A percentile compares a stretch with the other conserved stretches of the same genome.
These are phyloP conservation scores for Nasonia oneida DNA, from an alignment of 2,888 invertebrate species.

Conservation along the genomic window DNA sequence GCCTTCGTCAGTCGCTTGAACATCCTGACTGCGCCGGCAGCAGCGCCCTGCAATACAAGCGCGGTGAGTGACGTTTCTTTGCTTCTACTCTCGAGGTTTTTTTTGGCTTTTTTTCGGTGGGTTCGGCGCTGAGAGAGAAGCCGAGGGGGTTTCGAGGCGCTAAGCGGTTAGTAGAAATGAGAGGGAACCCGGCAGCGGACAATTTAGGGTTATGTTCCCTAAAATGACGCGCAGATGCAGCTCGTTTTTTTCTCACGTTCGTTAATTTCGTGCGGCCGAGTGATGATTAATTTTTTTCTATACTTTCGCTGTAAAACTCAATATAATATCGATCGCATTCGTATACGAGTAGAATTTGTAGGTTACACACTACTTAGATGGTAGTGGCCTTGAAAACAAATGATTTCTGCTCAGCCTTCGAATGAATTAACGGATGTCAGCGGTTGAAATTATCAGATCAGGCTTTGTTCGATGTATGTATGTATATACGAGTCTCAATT, in stretches of 20 bases:
- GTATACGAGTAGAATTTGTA: no score
- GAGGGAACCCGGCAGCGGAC: not conserved
- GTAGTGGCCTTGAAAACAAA: no score
- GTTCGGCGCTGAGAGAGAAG: not conserved
- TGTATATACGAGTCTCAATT: not conserved
- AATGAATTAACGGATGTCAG: not conserved
- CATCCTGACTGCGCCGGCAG: constrained; percentile 67
- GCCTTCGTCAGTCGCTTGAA: constrained; percentile 85
- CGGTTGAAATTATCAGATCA: not conserved
- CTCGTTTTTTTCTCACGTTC: not conserved
- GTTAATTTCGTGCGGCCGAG: not conserved
- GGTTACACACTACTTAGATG: no score
- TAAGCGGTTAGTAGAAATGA: constrained; percentile 44
- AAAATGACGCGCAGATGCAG: no score
- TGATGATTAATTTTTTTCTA: not conserved
- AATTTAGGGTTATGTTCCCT: not conserved
- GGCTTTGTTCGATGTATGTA: not conserved
- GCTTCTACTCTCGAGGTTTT: not conserved
- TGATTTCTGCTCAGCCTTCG: no score
- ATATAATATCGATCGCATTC: no score
- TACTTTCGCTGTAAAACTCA: no score
- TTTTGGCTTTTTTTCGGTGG: constrained; percentile 38
- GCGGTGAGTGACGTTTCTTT: constrained; percentile 6
- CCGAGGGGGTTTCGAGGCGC: not conserved
- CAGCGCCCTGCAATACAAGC: constrained; percentile 31